A percentile compares a stretch with the other conserved stretches of the same genome.
Evolutionary conservation across 30 jellyfish, hydroid and myxozoan genomes (phyloP).

Genomic region (Phacellophora camtschatica): DNA sequence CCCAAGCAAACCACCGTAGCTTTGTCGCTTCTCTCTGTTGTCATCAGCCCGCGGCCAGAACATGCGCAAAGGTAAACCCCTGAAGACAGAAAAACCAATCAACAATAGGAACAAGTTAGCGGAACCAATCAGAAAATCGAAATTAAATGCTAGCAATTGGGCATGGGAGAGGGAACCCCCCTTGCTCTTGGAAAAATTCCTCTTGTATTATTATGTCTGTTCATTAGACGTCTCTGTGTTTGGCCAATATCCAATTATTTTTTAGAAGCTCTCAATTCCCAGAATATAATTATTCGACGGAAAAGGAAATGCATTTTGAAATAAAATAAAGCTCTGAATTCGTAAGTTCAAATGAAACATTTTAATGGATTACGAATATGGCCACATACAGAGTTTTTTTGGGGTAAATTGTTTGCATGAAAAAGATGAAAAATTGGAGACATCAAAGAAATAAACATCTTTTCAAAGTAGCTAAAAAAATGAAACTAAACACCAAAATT

Average conservation of each 20-base stretch:
- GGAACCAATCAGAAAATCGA: slow-evolving; percentile 1
- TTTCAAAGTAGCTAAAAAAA: too few species aligned
- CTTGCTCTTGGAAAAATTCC: slow-evolving; percentile 5
- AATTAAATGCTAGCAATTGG: not conserved
- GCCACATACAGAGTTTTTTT: too few species aligned
- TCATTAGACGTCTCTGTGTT: too few species aligned
- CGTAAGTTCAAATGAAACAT: too few species aligned
- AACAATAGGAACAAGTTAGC: not conserved
- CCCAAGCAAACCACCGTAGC: slow-evolving; percentile 8
- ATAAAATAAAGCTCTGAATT: too few species aligned
- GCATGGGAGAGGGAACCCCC: not conserved
- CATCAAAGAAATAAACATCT: too few species aligned
- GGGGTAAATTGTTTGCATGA: too few species aligned
- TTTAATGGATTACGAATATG: too few species aligned
- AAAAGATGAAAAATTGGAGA: too few species aligned
- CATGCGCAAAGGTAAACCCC: slow-evolving; percentile 45
- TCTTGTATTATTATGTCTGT: slow-evolving; percentile 23
- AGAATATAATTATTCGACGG: not conserved
- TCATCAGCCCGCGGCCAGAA: slow-evolving; percentile 10
- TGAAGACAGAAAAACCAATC: slow-evolving; percentile 1
- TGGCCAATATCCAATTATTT: slow-evolving; percentile 36
- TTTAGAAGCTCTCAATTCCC: not conserved
- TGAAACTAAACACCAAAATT: too few species aligned
- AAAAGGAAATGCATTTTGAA: too few species aligned
- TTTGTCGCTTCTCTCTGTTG: not conserved